phyloP scores from a whole-genome alignment of 2,113 vertebrate genomes.

The Neoarius graeffei region DNA sequence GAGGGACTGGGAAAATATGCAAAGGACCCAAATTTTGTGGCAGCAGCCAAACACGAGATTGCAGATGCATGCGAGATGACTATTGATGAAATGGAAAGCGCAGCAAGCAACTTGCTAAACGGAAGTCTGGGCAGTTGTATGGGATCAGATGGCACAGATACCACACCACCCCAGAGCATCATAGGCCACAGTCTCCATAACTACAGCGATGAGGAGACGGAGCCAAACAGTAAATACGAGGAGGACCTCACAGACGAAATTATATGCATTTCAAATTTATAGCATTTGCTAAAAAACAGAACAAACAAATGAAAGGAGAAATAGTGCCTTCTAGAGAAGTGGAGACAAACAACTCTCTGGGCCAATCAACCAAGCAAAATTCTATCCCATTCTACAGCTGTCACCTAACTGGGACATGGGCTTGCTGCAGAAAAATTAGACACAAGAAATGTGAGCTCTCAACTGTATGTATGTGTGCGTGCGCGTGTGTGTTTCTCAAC shows the following conservation, averaged over 20 bases:
- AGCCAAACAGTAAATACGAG: conserved; percentile 77
- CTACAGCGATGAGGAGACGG: conserved; percentile 91
- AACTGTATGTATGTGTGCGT: conserved; percentile 14
- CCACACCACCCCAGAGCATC: conserved; percentile 62
- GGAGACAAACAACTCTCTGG: conserved; percentile 73
- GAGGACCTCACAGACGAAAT: conserved; percentile 97
- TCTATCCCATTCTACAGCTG: conserved; percentile 11
- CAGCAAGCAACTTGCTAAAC: conserved; percentile 90
- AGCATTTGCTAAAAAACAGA: conserved; percentile 71
- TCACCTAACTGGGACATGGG: conserved; percentile 3
- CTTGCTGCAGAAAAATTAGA: conserved; percentile 56
- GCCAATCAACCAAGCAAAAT: conserved; percentile 59
- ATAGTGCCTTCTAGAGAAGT: conserved; percentile 77
- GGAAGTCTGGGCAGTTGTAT: conserved; percentile 69
- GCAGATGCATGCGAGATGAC: conserved; percentile 96
- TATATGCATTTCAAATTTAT: conserved; percentile 95
- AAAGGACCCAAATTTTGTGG: conserved; percentile 94
- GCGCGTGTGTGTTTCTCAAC: conserved; percentile 4
- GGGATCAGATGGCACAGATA: conserved; percentile 50
- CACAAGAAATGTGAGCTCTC: conserved; percentile 25
- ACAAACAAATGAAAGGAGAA: conserved; percentile 37
- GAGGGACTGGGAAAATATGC: conserved; percentile 93
- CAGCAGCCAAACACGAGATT: conserved; percentile 89
- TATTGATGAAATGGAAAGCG: conserved; percentile 98
- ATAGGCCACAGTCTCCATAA: conserved; percentile 83